A percentile compares a stretch with the other conserved stretches of the same genome.
phyloP scores from a whole-genome alignment of 2,888 invertebrate genomes.

The Hirtodrosophila alboralis region DNA sequence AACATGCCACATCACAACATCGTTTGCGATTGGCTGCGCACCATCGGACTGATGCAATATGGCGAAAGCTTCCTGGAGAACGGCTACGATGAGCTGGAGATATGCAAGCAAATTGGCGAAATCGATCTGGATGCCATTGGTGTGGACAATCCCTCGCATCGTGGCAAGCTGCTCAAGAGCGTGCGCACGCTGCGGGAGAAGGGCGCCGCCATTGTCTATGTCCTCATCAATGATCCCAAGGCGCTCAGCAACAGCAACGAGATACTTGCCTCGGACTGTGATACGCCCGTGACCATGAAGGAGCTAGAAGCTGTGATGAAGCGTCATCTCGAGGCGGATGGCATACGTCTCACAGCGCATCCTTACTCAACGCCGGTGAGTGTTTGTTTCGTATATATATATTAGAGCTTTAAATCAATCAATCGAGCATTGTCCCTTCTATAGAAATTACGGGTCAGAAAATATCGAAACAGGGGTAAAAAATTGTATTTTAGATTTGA shows the following conservation, averaged over 20 bases:
- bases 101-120: constrained; percentile 97
- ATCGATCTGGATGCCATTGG: constrained; percentile 98
- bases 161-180: constrained; percentile 92
- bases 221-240: constrained; percentile 92
- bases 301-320: constrained; percentile 91
- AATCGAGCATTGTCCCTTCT: no score
- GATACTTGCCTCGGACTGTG: constrained; percentile 83
- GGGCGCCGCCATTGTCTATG: constrained; percentile 96
- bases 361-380: constrained; percentile 97
- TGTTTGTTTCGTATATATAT: constrained; percentile 57
- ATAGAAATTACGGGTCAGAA: no score
- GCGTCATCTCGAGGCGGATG: constrained; percentile 93
- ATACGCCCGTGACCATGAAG: constrained; percentile 84
- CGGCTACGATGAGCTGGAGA: constrained; percentile 97
- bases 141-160: constrained; percentile 92
- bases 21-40: constrained; percentile 96
- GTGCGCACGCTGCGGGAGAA: constrained; percentile 94
- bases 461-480: no score
- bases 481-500: no score
- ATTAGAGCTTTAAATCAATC: no score
- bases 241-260: constrained; percentile 85
- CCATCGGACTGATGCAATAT: constrained; percentile 94
- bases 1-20: constrained; percentile 87
- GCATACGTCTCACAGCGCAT: constrained; percentile 93
- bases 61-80: constrained; percentile 97